phyloP scores from a whole-genome alignment of 1,140 invertebrate species.

The Brachionus manjavacas region DNA sequence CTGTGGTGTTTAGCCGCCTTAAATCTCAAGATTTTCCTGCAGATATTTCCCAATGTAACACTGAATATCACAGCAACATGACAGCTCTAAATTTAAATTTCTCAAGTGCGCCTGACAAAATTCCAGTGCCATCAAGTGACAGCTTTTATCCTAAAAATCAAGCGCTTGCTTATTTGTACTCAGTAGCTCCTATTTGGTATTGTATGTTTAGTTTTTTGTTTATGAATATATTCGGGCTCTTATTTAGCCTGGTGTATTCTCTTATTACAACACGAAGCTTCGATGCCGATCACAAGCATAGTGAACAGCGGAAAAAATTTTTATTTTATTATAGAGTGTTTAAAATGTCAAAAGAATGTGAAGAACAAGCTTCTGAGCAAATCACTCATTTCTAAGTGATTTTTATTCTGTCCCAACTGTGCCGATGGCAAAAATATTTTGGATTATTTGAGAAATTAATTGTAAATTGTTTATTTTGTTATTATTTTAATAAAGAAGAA shows the following conservation, averaged over 20 bases:
- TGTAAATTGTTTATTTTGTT: no score
- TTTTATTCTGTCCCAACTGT: neutral
- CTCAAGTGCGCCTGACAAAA: neutral
- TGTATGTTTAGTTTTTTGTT: slow-evolving; percentile 12
- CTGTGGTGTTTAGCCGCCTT: neutral
- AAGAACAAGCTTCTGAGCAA: neutral
- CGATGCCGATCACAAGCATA: neutral
- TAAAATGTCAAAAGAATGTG: neutral
- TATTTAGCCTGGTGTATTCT: neutral
- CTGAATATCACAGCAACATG: neutral
- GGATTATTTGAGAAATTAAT: no score
- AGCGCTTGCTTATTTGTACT: neutral
- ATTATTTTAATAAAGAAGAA: no score
- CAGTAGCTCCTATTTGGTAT: neutral
- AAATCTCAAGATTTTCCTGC: neutral
- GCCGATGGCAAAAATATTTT: neutral
- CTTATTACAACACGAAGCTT: neutral
- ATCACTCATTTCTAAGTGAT: neutral
- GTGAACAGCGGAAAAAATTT: neutral
- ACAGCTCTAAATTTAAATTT: neutral
- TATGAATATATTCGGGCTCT: neutral
- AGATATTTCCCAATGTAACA: neutral
- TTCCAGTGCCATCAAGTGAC: neutral
- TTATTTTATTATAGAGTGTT: neutral
- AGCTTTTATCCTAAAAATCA: slow-evolving; percentile 1